Conservation (phyloP, 2,113 vertebrate genomes). For the Aptenodytes patagonicus region DNA sequence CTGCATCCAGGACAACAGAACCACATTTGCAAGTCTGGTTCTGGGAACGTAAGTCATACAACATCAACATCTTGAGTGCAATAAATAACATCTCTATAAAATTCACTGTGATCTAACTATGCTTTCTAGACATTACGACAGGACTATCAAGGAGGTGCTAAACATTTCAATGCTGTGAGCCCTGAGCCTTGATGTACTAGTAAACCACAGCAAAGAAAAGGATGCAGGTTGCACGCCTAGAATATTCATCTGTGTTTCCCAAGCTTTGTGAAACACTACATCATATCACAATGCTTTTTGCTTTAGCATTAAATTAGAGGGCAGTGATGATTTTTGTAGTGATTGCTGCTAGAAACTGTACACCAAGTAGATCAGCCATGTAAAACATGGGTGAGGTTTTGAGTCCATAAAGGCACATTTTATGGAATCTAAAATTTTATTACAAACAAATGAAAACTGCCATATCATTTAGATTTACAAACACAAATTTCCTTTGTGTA, state of each 20-base stretch:
- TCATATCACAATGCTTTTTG: background rate
- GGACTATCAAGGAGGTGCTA: background rate
- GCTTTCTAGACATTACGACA: background rate
- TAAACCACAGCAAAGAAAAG: background rate
- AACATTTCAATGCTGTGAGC: background rate
- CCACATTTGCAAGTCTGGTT: background rate
- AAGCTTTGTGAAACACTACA: background rate
- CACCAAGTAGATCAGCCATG: background rate
- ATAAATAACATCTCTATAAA: constrained; percentile 9
- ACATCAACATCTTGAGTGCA: background rate
- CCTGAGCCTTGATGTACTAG: background rate
- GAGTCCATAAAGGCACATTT: background rate
- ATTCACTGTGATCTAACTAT: background rate
- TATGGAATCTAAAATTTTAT: background rate
- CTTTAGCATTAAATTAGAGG: background rate
- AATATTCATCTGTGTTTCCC: background rate
- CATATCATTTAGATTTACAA: background rate
- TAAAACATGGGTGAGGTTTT: background rate
- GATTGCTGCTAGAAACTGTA: background rate
- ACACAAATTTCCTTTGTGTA: background rate
- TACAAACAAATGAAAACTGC: background rate
- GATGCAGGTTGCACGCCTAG: fast-evolving
- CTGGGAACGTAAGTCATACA: background rate
- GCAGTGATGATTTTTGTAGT: background rate
- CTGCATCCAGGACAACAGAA: background rate